These are phyloP conservation scores for Eupristina koningsbergeri DNA, from an alignment of 1,140 invertebrate species.

Conservation along the genomic window DNA sequence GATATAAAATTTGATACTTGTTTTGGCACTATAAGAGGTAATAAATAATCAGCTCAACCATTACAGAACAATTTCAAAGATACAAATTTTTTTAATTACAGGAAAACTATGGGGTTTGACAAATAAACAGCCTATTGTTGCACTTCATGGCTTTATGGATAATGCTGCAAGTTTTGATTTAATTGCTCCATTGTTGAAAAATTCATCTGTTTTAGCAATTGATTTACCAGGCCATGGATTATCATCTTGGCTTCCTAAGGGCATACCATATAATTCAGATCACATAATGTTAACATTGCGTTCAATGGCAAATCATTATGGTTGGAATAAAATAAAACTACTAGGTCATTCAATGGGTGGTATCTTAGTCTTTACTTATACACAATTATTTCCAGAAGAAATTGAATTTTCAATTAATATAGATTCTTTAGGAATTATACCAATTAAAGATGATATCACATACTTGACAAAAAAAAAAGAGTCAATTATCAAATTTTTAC, in stretches of 20 bases:
- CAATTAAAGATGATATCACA: constrained; percentile 50
- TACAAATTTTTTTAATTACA: constrained; percentile 42
- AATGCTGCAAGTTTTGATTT: constrained; percentile 84
- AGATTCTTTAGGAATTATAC: constrained; percentile 76
- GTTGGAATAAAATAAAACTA: constrained; percentile 81
- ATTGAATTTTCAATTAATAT: constrained; percentile 77
- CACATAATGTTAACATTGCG: constrained; percentile 75
- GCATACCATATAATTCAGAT: constrained; percentile 76
- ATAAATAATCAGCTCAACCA: not conserved
- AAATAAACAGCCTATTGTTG: constrained; percentile 78
- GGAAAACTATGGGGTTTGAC: constrained; percentile 79
- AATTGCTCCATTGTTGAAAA: constrained; percentile 77
- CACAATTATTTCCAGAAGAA: constrained; percentile 75
- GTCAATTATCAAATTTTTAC: constrained; percentile 69
- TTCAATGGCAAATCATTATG: constrained; percentile 77
- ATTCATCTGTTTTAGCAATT: constrained; percentile 78
- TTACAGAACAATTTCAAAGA: not conserved
- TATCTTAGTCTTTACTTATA: constrained; percentile 75
- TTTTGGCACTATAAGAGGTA: constrained; percentile 79
- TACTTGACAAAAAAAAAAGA: too few species aligned
- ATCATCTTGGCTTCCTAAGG: constrained; percentile 79
- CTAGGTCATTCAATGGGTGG: constrained; percentile 81
- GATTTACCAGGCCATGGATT: constrained; percentile 84
- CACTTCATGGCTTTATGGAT: constrained; percentile 84
- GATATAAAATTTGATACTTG: constrained; percentile 79